Evolutionary conservation across 2,888 invertebrate species (phyloP).

Genomic region (Polydrusus tereticollis): DNA sequence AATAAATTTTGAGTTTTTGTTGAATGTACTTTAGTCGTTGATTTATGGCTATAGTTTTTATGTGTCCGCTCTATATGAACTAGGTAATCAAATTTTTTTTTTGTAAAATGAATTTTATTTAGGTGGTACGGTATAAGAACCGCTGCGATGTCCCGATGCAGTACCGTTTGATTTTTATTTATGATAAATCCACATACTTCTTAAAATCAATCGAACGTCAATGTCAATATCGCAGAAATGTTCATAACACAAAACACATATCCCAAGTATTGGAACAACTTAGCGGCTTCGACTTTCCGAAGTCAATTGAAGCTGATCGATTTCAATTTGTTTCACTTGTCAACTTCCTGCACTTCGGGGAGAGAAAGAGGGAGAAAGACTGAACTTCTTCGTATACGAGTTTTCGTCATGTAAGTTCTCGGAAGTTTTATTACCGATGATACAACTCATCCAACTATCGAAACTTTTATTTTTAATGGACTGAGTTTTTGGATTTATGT

Average conservation of each 20-base stretch:
- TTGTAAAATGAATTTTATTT: too few relatives aligned
- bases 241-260: constrained; percentile 8
- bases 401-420: constrained; percentile 28
- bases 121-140: too few relatives aligned
- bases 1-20: constrained; percentile 22
- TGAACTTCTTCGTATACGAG: constrained; percentile 29
- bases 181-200: too few relatives aligned
- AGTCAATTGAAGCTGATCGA: constrained; percentile 45
- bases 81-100: too few relatives aligned
- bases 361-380: neutral
- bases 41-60: too few relatives aligned
- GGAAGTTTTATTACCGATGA: constrained; percentile 40
- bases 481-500: constrained; percentile 34
- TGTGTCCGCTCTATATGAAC: too few relatives aligned
- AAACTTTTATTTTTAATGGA: constrained; percentile 43
- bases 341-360: constrained; percentile 21
- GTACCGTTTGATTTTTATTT: too few relatives aligned
- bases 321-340: constrained; percentile 46
- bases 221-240: neutral
- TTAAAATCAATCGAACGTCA: neutral
- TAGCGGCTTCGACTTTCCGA: constrained; percentile 32
- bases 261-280: constrained; percentile 36
- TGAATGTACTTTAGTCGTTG: neutral
- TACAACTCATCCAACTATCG: constrained; percentile 24
- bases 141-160: too few relatives aligned